phyloP scores from a whole-genome alignment of 37 sponge, comb jelly and placozoan genomes.

The Spongilla lacustris region DNA sequence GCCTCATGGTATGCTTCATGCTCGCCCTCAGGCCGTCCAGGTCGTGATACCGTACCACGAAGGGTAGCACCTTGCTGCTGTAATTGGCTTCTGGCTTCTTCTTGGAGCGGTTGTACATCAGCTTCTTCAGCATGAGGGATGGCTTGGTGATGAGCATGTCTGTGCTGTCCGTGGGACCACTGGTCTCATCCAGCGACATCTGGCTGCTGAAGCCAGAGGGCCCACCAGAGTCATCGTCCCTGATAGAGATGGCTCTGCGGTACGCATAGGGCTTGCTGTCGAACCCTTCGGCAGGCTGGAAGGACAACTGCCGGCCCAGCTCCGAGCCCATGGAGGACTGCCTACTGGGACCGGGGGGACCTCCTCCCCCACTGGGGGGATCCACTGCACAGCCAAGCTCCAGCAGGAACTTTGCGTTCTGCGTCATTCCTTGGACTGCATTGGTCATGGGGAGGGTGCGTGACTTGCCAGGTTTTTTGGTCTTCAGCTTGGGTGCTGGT shows the following conservation, averaged over 20 bases:
- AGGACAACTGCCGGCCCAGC: not conserved
- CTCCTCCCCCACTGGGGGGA: not conserved
- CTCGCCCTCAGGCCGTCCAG: conserved; percentile 78
- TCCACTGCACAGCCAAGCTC: conserved; percentile 53
- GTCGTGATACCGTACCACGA: conserved; percentile 69
- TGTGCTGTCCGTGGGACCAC: not conserved
- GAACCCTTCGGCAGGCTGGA: not conserved
- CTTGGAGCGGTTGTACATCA: conserved; percentile 74
- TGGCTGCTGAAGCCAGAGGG: not conserved
- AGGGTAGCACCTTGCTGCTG: conserved; percentile 44
- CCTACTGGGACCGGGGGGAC: not conserved
- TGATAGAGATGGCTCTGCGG: conserved; percentile 9
- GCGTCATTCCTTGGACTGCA: conserved; percentile 72
- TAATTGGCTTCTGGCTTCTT: conserved; percentile 67
- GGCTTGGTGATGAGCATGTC: conserved; percentile 34
- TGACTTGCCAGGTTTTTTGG: conserved; percentile 71
- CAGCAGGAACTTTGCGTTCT: conserved; percentile 86
- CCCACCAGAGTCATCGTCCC: conserved; percentile 3
- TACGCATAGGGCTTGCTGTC: not conserved
- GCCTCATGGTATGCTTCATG: conserved; percentile 84
- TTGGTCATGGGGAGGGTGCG: conserved; percentile 51
- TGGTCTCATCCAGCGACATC: not conserved
- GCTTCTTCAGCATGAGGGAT: conserved; percentile 58
- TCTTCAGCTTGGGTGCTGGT: conserved; percentile 46
- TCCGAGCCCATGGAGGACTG: not conserved